Conservation (phyloP, 2,797 vertebrate genomes). For the Euthynnus affinis region DNA sequence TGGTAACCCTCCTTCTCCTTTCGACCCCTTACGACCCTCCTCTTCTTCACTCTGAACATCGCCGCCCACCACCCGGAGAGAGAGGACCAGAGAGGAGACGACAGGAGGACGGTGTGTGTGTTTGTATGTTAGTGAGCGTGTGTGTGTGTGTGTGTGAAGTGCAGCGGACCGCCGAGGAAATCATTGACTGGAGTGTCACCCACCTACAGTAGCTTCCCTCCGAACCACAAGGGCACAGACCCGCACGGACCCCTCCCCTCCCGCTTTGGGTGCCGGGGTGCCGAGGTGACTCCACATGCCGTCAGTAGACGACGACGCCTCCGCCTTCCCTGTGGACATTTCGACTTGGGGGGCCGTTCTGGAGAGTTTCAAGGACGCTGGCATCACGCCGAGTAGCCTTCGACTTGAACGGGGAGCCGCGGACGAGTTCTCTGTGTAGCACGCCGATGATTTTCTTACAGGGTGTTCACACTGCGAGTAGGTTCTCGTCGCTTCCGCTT, state of each 20-base stretch:
- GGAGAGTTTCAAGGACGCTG: slow-evolving; percentile 45
- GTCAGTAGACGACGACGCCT: background rate
- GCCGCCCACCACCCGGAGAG: slow-evolving; percentile 64
- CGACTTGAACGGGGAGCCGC: slow-evolving; percentile 15
- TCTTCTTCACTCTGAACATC: slow-evolving; percentile 70
- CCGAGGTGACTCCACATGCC: slow-evolving; percentile 1
- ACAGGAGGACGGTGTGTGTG: slow-evolving; percentile 36
- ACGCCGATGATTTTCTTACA: slow-evolving; percentile 46
- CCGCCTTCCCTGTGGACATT: slow-evolving; percentile 45
- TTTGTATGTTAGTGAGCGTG: slow-evolving; percentile 17
- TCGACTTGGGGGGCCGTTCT: slow-evolving; percentile 6
- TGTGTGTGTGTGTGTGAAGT: slow-evolving; percentile 30
- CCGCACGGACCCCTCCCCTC: too few relatives aligned
- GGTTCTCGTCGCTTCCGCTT: background rate
- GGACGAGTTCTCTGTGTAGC: slow-evolving; percentile 67
- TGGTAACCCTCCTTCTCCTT: slow-evolving; percentile 87
- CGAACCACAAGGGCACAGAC: background rate
- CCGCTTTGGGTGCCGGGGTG: slow-evolving; percentile 13
- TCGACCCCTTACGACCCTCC: slow-evolving; percentile 55
- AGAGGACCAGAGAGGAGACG: slow-evolving; percentile 46
- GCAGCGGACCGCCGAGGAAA: slow-evolving; percentile 27
- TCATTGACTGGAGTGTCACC: slow-evolving; percentile 16
- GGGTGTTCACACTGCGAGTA: slow-evolving; percentile 65
- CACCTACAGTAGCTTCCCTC: slow-evolving; percentile 18
- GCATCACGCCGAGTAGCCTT: slow-evolving; percentile 53